Percentiles rank a stretch among this genome's conserved stretches.
phyloP scores from a whole-genome alignment of 1,140 invertebrate genomes.

The Drosophila kohkoa region DNA sequence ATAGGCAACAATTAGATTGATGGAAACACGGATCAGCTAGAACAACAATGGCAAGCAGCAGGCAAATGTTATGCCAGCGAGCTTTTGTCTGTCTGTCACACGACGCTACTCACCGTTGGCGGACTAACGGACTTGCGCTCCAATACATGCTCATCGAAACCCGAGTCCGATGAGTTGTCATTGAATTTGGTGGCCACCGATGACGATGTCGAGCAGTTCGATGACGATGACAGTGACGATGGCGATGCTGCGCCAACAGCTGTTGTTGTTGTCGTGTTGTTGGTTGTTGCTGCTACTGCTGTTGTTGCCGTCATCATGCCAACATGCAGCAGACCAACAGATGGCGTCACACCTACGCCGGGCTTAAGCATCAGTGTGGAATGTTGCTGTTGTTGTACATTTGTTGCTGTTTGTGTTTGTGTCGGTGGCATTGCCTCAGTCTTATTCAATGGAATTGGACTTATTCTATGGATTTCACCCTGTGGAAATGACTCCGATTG shows the following conservation, averaged over 20 bases:
- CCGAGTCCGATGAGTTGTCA: conserved; percentile 88
- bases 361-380: conserved; percentile 82
- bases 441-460: conserved; percentile 78
- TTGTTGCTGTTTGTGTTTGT: conserved; percentile 19
- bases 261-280: conserved; percentile 83
- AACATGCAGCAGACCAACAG: conserved; percentile 17
- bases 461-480: conserved; percentile 74
- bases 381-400: conserved; percentile 45
- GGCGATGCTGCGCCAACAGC: conserved; percentile 85
- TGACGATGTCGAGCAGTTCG: conserved; percentile 72
- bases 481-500: conserved; percentile 82
- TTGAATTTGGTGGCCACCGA: conserved; percentile 85
- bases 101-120: conserved; percentile 52
- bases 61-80: neutral
- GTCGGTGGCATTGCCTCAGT: conserved; percentile 59
- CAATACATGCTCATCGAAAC: conserved; percentile 87
- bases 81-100: neutral
- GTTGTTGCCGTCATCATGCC: conserved; percentile 3
- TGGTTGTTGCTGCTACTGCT: neutral
- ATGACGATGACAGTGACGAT: conserved; percentile 68
- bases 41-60: neutral
- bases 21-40: neutral
- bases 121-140: conserved; percentile 81
- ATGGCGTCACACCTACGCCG: conserved; percentile 70
- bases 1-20: neutral